Conservation (phyloP, 2,113 vertebrate species). For the Serinus canaria region DNA sequence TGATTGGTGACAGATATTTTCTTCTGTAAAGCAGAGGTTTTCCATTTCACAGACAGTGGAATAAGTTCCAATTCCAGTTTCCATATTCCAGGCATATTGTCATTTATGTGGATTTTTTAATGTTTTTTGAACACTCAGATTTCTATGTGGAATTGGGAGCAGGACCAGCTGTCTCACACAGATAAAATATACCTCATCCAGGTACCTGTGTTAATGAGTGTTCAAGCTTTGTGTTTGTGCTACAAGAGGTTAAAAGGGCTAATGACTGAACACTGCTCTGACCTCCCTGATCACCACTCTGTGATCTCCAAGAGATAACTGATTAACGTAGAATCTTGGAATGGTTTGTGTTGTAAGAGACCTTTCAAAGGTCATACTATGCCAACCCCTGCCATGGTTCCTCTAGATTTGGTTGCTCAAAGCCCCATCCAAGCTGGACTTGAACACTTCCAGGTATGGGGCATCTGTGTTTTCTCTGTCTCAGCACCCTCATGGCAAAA, state of each 20-base stretch:
- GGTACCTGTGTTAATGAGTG: not conserved
- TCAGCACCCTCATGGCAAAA: not conserved
- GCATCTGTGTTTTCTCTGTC: not conserved
- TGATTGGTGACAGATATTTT: not conserved
- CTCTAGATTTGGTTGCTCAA: not conserved
- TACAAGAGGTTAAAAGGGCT: not conserved
- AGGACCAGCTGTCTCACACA: not conserved
- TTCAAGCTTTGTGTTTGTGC: not conserved
- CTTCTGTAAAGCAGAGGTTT: not conserved
- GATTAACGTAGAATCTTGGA: not conserved
- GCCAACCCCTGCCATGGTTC: not conserved
- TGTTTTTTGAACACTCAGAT: not conserved
- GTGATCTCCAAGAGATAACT: not conserved
- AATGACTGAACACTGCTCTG: not conserved
- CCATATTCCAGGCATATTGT: not conserved
- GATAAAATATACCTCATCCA: not conserved
- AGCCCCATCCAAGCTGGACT: not conserved
- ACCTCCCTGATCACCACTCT: not conserved
- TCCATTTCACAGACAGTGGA: not conserved
- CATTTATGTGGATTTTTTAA: not conserved
- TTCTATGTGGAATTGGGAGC: not conserved
- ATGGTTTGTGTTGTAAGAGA: not conserved
- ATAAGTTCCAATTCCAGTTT: not conserved
- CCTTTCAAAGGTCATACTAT: not conserved
- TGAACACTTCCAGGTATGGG: not conserved